Evolutionary conservation across 2,113 vertebrate species (phyloP), one percentile per base, ranked within the genome.

Genomic region (Zeus faber): DNA sequence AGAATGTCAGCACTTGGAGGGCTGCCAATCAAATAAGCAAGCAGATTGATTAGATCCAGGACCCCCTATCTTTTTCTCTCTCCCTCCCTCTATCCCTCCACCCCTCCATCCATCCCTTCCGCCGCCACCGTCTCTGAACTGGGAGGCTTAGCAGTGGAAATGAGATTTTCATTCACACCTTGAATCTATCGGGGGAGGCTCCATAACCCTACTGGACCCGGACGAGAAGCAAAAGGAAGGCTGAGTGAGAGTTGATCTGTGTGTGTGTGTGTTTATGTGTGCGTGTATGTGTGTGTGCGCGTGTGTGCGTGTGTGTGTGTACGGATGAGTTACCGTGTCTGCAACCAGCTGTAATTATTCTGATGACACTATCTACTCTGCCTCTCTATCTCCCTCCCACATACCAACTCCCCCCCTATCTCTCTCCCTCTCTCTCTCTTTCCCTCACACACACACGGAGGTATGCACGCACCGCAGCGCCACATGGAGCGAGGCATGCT

Each of bases 101-200:
- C 65, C 70, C 59, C 64, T 51, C 58, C 57, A 51, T 10, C 1
- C 2, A 3, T 3, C 43, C 21, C 18, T 7, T n/a, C 39, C n/a
- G 3, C 2, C 4, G 10, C 43, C 43, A 7, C 18, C 18, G 4
- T 31, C 7, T 6, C 29, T 11, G 49, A 74, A 14, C 46, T 46
- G 29, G 61, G 49, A 57, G 55, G 56, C 79, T 87, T 58, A 47
- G 67, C 70, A 70, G 66, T 84, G 75, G 61, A 85, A 83, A 87
- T 81, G 37, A 76, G 80, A 82, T 83, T 86, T 87, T 76, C 77
- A 82, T 87, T 86, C 84, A 85, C 81, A 82, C 74, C 54, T 70
- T n/a, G 60, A 80, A 72, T 85, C 69, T 54, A 59, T 10, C 4
- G 54, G 74, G 80, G 76, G 47, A 51, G 46, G 61, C 65, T 62